Evolutionary conservation across 2,888 invertebrate species (phyloP), one percentile per base, ranked within the genome.

Genomic region (Gnatocerus cornutus): DNA sequence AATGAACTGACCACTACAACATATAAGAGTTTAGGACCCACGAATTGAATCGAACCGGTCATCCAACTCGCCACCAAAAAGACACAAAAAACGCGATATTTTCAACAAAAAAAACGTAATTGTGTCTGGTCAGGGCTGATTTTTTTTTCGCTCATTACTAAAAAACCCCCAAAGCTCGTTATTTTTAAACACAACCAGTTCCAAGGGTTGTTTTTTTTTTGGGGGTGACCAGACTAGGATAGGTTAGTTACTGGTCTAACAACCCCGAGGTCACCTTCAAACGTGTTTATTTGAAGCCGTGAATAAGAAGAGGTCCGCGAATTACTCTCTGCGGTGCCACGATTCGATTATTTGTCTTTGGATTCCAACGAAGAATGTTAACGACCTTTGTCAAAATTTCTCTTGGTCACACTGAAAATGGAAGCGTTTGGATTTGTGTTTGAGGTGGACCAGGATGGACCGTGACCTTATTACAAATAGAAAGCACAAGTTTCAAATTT

Each of bases 1-100:
- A 67, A 72, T 71, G 78, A 78, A 83, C 83, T 83, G 83, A 83
- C 83, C 83, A 82, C 80, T 83, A 82, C 83, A 83, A 83, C 82
- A 83, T 82, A 77, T 80, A 81, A 81, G 78, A 79, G 78, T 83
- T 83, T 83, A 80, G 80, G 83, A 82, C 78, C 80, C 79, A 78
- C 80, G 76, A 79, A 78, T 76, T 74, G 70, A 71, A 71, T 63
- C 66, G 66, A 74, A 74, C 77, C 78, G 83, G 82, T 82, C 82
- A 81, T 77, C 79, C 77, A 79, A 81, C 83, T 78, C 80, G 77
- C 29, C 53, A 55, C 71, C 46, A 68, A 71, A 63, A 63, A 70
- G 12, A 71, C 74, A 59, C 64, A 76, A 76, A 77, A 77, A 73
- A 73, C 13, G 48, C 8, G 1, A 37, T 45, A 73, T 75, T 77